phyloP scores from a whole-genome alignment of 2,888 invertebrate species.

The Drosophila leonis region DNA sequence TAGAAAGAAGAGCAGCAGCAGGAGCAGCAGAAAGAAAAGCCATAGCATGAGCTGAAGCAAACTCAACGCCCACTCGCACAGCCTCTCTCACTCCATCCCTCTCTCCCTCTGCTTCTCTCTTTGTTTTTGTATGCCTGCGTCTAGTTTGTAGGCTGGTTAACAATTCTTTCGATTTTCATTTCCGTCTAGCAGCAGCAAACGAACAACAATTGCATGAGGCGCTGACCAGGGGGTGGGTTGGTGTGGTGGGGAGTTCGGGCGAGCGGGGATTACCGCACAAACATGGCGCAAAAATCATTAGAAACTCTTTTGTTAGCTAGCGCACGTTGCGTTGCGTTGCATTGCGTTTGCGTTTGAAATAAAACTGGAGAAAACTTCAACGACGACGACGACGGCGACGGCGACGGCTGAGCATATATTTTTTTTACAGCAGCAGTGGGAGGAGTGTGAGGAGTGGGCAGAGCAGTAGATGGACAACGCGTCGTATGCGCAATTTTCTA shows the following conservation, averaged over 20 bases:
- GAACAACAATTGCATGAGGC: slow-evolving; percentile 50
- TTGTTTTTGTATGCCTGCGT: slow-evolving; percentile 4
- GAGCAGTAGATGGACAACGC: slow-evolving; percentile 30
- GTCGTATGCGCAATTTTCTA: slow-evolving; percentile 80
- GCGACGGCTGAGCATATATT: slow-evolving; percentile 19
- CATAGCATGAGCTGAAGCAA: slow-evolving; percentile 3
- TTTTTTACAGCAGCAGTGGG: slow-evolving; percentile 8
- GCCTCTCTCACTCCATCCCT: background rate
- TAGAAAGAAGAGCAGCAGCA: slow-evolving; percentile 3
- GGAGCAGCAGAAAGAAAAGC: slow-evolving; percentile 15
- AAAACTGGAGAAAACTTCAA: slow-evolving; percentile 72
- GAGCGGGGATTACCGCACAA: slow-evolving; percentile 55
- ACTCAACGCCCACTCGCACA: background rate
- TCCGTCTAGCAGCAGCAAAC: slow-evolving; percentile 64
- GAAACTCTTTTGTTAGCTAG: slow-evolving; percentile 80
- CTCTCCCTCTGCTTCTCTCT: background rate
- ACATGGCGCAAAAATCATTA: slow-evolving; percentile 82
- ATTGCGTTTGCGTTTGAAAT: slow-evolving; percentile 43
- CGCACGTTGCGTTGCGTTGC: slow-evolving; percentile 57
- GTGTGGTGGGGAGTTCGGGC: too few relatives aligned
- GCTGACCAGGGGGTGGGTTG: background rate
- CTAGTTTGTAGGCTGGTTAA: slow-evolving; percentile 54
- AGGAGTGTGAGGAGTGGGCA: slow-evolving; percentile 1
- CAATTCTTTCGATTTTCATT: slow-evolving; percentile 82
- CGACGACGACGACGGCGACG: slow-evolving; percentile 23